Evolutionary conservation across 2,888 invertebrate genomes (phyloP).

Genomic region (Dryocosmus kuriphilus): DNA sequence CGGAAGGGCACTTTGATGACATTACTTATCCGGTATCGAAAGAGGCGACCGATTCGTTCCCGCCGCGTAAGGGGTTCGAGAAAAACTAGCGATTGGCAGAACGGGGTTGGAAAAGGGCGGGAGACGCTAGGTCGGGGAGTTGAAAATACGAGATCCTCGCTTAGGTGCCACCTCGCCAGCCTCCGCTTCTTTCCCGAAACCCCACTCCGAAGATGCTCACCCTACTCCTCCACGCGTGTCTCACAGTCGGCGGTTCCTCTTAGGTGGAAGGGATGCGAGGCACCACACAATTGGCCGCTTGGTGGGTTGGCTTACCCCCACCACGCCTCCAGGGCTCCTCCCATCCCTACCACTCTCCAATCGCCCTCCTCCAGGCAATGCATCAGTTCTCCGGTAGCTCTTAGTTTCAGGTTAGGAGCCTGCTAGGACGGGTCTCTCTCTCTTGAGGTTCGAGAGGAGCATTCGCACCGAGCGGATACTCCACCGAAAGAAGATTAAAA

Average conservation of each 20-base stretch:
- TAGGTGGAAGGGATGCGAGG: constrained; percentile 70
- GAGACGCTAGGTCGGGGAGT: constrained; percentile 70
- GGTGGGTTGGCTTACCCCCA: constrained; percentile 71
- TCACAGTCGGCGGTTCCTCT: constrained; percentile 69
- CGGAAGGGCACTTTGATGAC: constrained; percentile 53
- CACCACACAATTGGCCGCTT: constrained; percentile 67
- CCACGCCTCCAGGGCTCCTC: constrained; percentile 61
- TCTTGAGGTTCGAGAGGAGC: constrained; percentile 58
- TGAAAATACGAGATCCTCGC: constrained; percentile 76
- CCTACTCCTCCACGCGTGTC: constrained; percentile 61
- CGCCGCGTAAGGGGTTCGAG: constrained; percentile 63
- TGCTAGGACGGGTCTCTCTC: constrained; percentile 77
- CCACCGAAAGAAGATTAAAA: constrained; percentile 35
- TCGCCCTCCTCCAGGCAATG: constrained; percentile 76
- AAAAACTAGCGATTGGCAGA: constrained; percentile 75
- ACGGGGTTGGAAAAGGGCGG: constrained; percentile 72
- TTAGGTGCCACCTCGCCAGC: constrained; percentile 76
- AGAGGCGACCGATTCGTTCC: constrained; percentile 62
- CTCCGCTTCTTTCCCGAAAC: constrained; percentile 72
- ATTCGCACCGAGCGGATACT: constrained; percentile 47
- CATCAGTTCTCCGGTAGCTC: constrained; percentile 76
- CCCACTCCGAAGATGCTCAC: constrained; percentile 51
- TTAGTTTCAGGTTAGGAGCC: constrained; percentile 78
- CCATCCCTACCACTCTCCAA: constrained; percentile 68
- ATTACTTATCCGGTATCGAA: constrained; percentile 59